Base-by-base conservation (phyloP, 2,888 invertebrate genomes). In the Andrena flavipes region DNA sequence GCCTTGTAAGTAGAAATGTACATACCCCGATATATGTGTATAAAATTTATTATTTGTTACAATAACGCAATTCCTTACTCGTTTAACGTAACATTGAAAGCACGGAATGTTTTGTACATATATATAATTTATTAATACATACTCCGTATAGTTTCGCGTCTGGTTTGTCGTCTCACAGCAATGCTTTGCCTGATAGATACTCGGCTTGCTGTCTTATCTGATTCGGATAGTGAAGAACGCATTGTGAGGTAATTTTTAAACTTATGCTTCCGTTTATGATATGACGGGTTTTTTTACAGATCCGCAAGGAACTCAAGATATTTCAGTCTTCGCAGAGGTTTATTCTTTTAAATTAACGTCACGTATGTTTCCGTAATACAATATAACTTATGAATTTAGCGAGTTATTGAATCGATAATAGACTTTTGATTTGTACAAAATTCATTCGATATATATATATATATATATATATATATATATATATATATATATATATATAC, bases 371-470 rank as follows among this genome's bases (percentile, higher is more conserved):
- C 2, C 7, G 8, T 48, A 26, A 54, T 29, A 71, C 2, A 51
- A 71, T 60, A 48, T 79, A 63, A 74, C 69, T 85, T 54, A 13
- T 65, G 60, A 83, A 83, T 78, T 75, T 80, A 76, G 42, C 8
- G 51, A 71, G 10, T 77, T 63, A 78, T 59, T 72, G 72, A 63
- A 62, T 72, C 54, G 29, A 76, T 13, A 67, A 60, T 62, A 68
- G 16, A 54, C 48, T 74, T 76, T 75, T 76, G 62, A 74, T 84
- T 76, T 86, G 64, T 88, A 89, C 87, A 86, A 87, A 85, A 81
- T 88, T 80, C 60, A 87, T 72, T 35, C 26, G 62, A 51, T 69
- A 76, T 35, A 51, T 6, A 67, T 54, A 29, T 29, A 29, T 29
- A 29, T 29, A 29, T 29, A 29, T 29, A 2, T 29, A 29, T 29